A percentile compares a stretch with the other conserved stretches of the same genome.
Evolutionary conservation across 2,888 invertebrate species (phyloP).

Genomic region (Hypena proboscidalis): DNA sequence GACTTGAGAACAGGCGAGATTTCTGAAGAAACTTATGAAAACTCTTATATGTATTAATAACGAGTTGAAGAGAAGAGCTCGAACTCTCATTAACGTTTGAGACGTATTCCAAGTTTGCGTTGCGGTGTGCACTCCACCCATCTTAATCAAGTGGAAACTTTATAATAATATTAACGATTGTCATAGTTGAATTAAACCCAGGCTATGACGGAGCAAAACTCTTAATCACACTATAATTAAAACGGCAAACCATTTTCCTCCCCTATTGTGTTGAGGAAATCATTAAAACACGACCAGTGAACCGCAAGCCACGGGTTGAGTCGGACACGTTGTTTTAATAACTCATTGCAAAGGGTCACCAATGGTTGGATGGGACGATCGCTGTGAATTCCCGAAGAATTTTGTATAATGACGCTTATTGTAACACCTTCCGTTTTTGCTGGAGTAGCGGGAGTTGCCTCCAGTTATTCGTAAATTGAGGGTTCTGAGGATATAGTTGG

Average conservation of each 20-base stretch:
- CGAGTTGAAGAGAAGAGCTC: slow-evolving; percentile 17
- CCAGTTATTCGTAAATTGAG: slow-evolving; percentile 34
- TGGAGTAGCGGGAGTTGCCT: slow-evolving; percentile 23
- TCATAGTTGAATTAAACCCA: slow-evolving; percentile 57
- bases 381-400: slow-evolving; percentile 36
- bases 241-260: slow-evolving; percentile 50
- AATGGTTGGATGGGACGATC: slow-evolving; percentile 16
- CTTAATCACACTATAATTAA: slow-evolving; percentile 61
- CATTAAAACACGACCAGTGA: slow-evolving; percentile 40
- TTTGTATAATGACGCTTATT: slow-evolving; percentile 38
- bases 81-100: slow-evolving; percentile 27
- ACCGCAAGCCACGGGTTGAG: slow-evolving; percentile 18
- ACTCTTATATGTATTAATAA: slow-evolving; percentile 26
- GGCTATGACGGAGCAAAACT: slow-evolving; percentile 56
- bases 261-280: slow-evolving; percentile 45
- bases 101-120: slow-evolving; percentile 30
- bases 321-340: slow-evolving; percentile 9
- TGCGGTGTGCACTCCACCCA: slow-evolving; percentile 42
- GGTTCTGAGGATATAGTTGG: slow-evolving; percentile 15
- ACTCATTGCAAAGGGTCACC: slow-evolving; percentile 19
- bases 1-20: slow-evolving; percentile 6
- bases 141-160: slow-evolving; percentile 63
- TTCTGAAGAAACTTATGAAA: slow-evolving; percentile 22
- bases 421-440: slow-evolving; percentile 38
- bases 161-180: slow-evolving; percentile 59